These are phyloP conservation scores for Phyllotis vaccarum DNA, from an alignment of 2,797 vertebrate species.

Conservation along the genomic window DNA sequence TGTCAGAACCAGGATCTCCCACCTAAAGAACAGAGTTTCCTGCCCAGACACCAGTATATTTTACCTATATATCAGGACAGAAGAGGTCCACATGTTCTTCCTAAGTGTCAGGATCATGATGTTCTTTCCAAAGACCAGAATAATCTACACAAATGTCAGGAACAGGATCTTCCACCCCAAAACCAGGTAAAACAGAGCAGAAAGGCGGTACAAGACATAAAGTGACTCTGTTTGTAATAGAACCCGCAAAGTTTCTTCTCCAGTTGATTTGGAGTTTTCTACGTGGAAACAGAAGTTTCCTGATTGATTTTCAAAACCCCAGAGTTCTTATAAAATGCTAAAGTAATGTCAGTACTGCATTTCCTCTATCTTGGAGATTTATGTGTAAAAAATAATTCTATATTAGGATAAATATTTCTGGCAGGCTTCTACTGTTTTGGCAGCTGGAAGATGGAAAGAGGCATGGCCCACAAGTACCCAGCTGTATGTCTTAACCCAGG, in stretches of 20 bases:
- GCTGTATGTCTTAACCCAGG: neutral
- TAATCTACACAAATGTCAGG: slow-evolving; percentile 27
- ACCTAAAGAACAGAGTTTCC: neutral
- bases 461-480: neutral
- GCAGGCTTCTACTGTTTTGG: slow-evolving; percentile 39
- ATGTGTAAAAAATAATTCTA: neutral
- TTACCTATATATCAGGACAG: neutral
- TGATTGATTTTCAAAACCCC: slow-evolving; percentile 46
- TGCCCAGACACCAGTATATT: neutral
- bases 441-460: slow-evolving; percentile 52
- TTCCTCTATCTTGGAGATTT: slow-evolving; percentile 2
- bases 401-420: slow-evolving; percentile 66
- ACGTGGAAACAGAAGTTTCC: slow-evolving; percentile 45
- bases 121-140: slow-evolving; percentile 43
- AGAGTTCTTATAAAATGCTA: slow-evolving; percentile 49
- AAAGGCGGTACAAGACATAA: slow-evolving; percentile 17
- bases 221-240: slow-evolving; percentile 6
- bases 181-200: slow-evolving; percentile 75
- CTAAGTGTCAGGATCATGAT: slow-evolving; percentile 41
- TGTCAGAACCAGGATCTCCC: slow-evolving; percentile 11
- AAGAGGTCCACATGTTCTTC: slow-evolving; percentile 6
- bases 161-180: slow-evolving; percentile 33
- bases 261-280: slow-evolving; percentile 39
- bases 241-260: neutral
- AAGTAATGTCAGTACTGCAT: slow-evolving; percentile 37